Percentiles rank a stretch among this genome's conserved stretches.
Conservation (phyloP, 2,888 invertebrate species). For the Rhagium mordax region DNA sequence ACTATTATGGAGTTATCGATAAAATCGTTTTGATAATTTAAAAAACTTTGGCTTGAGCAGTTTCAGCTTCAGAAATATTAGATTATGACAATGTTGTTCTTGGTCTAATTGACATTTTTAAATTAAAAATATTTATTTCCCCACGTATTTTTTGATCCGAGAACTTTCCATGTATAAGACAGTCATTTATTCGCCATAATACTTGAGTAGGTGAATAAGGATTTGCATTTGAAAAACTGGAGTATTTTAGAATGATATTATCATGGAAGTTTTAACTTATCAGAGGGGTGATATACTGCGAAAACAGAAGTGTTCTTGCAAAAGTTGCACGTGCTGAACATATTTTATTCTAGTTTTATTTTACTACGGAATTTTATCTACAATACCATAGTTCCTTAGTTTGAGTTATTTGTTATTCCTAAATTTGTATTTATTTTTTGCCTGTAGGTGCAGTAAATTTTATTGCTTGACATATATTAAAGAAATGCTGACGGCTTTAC, state of each 20-base stretch:
- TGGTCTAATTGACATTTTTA: too few species aligned
- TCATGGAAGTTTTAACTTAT: slow-evolving; percentile 28
- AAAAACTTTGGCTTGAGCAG: too few species aligned
- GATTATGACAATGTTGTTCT: too few species aligned
- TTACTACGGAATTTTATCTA: slow-evolving; percentile 25
- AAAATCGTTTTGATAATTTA: too few species aligned
- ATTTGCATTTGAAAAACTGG: slow-evolving; percentile 31
- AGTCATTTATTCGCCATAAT: slow-evolving; percentile 12
- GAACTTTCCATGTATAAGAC: background rate
- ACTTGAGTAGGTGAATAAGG: slow-evolving; percentile 20
- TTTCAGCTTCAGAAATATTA: too few species aligned
- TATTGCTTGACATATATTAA: background rate
- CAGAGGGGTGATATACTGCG: slow-evolving; percentile 26
- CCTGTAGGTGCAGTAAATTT: background rate
- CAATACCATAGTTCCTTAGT: slow-evolving; percentile 13
- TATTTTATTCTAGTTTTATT: slow-evolving; percentile 26
- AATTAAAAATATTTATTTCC: background rate
- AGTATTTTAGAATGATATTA: slow-evolving; percentile 29
- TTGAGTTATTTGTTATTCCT: slow-evolving; percentile 3
- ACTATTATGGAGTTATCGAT: too few species aligned
- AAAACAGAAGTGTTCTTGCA: slow-evolving; percentile 28
- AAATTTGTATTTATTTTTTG: background rate
- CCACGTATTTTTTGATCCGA: too few species aligned
- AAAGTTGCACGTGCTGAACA: slow-evolving; percentile 31
- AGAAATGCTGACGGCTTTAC: background rate